Conservation (phyloP, 2,797 vertebrate genomes). For the Microctenopoma stevenorrisi region DNA sequence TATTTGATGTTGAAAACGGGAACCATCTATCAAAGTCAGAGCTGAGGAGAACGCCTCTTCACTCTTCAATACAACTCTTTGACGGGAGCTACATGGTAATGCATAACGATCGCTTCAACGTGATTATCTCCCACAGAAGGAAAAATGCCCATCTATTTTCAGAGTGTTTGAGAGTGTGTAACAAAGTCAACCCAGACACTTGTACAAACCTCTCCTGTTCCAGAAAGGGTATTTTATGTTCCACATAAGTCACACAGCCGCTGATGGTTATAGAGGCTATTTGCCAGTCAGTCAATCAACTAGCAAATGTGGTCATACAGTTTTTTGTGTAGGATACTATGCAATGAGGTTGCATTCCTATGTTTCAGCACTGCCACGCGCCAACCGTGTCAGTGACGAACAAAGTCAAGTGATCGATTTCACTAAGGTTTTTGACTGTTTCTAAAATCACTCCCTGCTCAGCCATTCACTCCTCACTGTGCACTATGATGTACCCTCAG, state of each 20-base stretch:
- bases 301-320: slow-evolving; percentile 11
- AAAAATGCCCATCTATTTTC: slow-evolving; percentile 61
- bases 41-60: slow-evolving; percentile 65
- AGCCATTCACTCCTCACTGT: no score
- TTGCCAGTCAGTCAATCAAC: slow-evolving; percentile 39
- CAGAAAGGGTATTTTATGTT: slow-evolving; percentile 37
- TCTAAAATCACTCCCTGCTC: no score
- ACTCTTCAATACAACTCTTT: slow-evolving; percentile 63
- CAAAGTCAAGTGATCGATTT: no score
- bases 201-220: slow-evolving; percentile 45
- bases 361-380: neutral
- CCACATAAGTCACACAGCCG: neutral
- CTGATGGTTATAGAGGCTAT: slow-evolving; percentile 1
- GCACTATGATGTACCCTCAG: no score
- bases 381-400: neutral
- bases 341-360: neutral
- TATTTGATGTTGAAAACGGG: slow-evolving; percentile 51
- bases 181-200: slow-evolving; percentile 60
- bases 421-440: neutral
- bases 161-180: slow-evolving; percentile 60
- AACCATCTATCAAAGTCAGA: slow-evolving; percentile 73
- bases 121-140: slow-evolving; percentile 60
- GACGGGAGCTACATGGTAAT: slow-evolving; percentile 75
- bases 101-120: slow-evolving; percentile 70
- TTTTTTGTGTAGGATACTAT: slow-evolving; percentile 5